Evolutionary conservation across 2,888 invertebrate species (phyloP), one percentile per base, ranked within the genome.

Genomic region (Torymus auratus): DNA sequence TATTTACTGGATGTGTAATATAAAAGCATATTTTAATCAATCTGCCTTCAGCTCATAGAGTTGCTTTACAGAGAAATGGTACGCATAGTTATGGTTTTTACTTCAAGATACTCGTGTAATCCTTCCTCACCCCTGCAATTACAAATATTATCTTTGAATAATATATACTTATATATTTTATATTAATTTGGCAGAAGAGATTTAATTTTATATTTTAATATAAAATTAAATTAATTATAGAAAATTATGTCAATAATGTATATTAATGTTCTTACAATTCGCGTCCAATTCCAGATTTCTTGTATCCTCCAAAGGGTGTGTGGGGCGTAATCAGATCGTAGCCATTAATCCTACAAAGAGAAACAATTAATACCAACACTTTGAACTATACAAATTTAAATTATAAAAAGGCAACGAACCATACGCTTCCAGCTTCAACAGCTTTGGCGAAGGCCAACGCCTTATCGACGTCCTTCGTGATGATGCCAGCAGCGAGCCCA

Each of bases 301-400:
- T 97, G 91, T 94, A 97, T 61, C 97, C 97, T 74, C 97, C 97
- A 89, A 97, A 97, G 14, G 97, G 97, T 61, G 96, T 95, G 89
- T 97, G 96, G 1, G 95, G 92, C 13, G 93, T 90, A 2, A 95
- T 92, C 70, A 93, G 93, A 86, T 95, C 94, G 86, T 95, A 96
- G 70, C 94, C 94, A 90, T 96, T 96, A 4, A 96, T 93, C 96
- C 95, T 95, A 17, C 13, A 52, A 67, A 74, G 65, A 20, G 23
- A 76, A 67, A 13, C 68, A 56, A 53, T 14, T 56, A 15, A 14
- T 50, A 50, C 10, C 2, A 70, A 10, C 50, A 41, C 41, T 13
- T 58, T 13, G 2, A 0, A 65, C 14, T 28, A 28, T 17, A 61
- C 23, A 28, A 62, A 62, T 69, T 56, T 55, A 58, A 65, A 17